Base-by-base conservation (phyloP, 1,140 invertebrate species). In the Yoshiicerus persimilis region DNA sequence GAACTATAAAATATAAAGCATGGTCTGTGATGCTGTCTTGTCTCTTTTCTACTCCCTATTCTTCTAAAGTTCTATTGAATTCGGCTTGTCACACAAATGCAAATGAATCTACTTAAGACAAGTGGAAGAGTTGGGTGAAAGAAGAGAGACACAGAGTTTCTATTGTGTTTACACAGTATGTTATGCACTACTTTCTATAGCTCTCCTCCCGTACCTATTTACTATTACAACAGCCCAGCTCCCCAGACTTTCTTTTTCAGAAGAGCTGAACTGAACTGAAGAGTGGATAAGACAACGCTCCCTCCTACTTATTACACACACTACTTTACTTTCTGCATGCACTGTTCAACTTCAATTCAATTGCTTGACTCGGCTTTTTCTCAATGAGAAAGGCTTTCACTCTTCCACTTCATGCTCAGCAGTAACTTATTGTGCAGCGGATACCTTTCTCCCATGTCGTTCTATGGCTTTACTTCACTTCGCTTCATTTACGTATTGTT, bases 51-150 rank as follows among this genome's bases (percentile, higher is more conserved):
- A 30, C 30, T 62, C n/a, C 56, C 84, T 83, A 23, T 11, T 38
- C 62, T 39, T 70, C 13, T 25, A 70, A 70, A 70, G 30, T 47
- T 75, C 86, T 32, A 87, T 87, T 87, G 32, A 87, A 87, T 87
- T 75, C 86, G 38, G 62, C 86, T 66, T 66, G 85, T 86, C 62
- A 66, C 62, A 66, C 62, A 77, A 87, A 87, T 87, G 86, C 86
- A 87, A 87, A 87, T 87, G 86, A 87, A 75, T 75, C 64, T 70
- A 87, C 86, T 87, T 77, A 77, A 75, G 86, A 75, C 86, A 87
- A 87, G 64, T 41, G 70, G 32, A 47, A 84, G 83, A 80, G 75
- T 80, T 36, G 75, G 75, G 32, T 80, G 75, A 80, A 32, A 80
- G 32, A 34, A 77, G 75, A 36, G 13, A 38, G 30, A 80, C 27